phyloP scores from a whole-genome alignment of 1,140 invertebrate species.

The Rhynchophorus ferrugineus region DNA sequence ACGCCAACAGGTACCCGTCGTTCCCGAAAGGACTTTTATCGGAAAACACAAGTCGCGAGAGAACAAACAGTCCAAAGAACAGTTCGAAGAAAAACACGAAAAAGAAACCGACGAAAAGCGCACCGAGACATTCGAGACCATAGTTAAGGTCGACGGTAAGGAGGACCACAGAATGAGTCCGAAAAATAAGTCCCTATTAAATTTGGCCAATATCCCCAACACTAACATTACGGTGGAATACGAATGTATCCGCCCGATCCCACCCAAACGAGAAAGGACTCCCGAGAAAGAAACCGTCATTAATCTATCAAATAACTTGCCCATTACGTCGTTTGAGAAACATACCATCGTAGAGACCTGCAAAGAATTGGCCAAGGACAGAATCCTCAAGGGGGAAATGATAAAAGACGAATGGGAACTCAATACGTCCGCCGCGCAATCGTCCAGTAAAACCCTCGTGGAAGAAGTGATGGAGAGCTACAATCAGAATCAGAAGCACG shows the following conservation, averaged over 20 bases:
- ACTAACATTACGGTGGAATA: slow-evolving; percentile 6
- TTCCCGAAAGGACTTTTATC: slow-evolving; percentile 12
- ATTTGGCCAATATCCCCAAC: not conserved
- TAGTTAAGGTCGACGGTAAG: not conserved
- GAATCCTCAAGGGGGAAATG: slow-evolving; percentile 6
- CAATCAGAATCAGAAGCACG: slow-evolving; percentile 13
- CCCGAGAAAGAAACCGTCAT: slow-evolving; percentile 17
- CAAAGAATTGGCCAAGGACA: slow-evolving; percentile 6
- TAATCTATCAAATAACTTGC: slow-evolving; percentile 8
- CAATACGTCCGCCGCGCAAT: slow-evolving; percentile 3
- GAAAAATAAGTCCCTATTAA: not conserved
- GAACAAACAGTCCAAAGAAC: not conserved
- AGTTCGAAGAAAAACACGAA: slow-evolving; percentile 4
- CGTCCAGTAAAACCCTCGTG: slow-evolving; percentile 11
- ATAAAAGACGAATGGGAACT: slow-evolving; percentile 21
- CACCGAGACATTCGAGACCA: not conserved
- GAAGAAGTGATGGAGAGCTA: slow-evolving; percentile 22
- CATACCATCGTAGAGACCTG: slow-evolving; percentile 7
- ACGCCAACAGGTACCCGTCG: slow-evolving; percentile 5
- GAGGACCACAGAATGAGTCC: not conserved
- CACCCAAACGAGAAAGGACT: slow-evolving; percentile 14
- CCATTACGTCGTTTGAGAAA: slow-evolving; percentile 14
- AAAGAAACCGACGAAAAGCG: slow-evolving; percentile 1
- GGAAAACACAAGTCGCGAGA: not conserved
- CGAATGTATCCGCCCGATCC: slow-evolving; percentile 12